A percentile compares a stretch with the other conserved stretches of the same genome.
These are phyloP conservation scores for Blera fallax DNA, from an alignment of 2,888 invertebrate species.

Conservation along the genomic window DNA sequence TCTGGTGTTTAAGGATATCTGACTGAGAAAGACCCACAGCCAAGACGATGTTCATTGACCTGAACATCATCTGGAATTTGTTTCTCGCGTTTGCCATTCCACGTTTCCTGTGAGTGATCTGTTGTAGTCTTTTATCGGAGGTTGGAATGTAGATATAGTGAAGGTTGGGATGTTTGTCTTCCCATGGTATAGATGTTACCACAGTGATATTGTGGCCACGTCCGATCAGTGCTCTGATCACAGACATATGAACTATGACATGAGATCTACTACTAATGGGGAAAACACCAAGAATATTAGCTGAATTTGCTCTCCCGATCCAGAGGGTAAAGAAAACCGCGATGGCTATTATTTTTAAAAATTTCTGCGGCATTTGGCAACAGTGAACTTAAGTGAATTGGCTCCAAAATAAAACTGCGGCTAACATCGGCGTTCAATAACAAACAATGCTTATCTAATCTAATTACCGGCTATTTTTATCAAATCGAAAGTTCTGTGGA, in stretches of 20 bases:
- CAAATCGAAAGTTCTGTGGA: neutral
- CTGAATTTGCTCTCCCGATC: neutral
- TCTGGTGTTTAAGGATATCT: conserved; percentile 32
- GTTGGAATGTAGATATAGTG: conserved; percentile 63
- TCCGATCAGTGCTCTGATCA: conserved; percentile 77
- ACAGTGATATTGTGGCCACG: conserved; percentile 80
- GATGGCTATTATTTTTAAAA: neutral
- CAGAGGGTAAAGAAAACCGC: neutral
- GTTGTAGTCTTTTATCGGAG: neutral
- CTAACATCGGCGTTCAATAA: neutral
- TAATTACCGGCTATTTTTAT: neutral
- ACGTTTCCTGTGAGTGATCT: neutral
- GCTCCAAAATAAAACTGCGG: neutral
- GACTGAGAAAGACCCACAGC: neutral
- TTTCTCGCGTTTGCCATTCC: neutral
- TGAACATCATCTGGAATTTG: neutral
- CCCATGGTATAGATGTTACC: conserved; percentile 76
- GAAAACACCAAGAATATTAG: neutral
- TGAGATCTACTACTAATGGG: conserved; percentile 67
- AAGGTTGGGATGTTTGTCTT: conserved; percentile 77
- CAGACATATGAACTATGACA: conserved; percentile 79
- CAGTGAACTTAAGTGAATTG: neutral
- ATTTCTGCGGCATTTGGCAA: neutral
- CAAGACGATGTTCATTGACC: neutral
- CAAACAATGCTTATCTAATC: neutral